These are phyloP conservation scores for Shargacucullia verbasci DNA, from an alignment of 2,888 invertebrate species.

Conservation along the genomic window DNA sequence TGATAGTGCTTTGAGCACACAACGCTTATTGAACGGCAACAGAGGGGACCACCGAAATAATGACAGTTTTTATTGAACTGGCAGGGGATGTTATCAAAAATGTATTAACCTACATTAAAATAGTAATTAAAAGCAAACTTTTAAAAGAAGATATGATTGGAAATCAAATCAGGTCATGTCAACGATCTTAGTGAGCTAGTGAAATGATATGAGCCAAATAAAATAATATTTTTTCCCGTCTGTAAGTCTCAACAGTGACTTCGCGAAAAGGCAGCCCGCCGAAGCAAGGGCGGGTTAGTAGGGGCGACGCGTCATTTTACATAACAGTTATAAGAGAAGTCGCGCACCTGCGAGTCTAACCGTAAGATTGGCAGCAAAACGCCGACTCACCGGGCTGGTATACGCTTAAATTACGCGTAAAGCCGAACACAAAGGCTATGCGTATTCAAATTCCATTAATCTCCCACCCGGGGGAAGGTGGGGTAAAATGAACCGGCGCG, in stretches of 20 bases:
- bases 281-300: slow-evolving; percentile 24
- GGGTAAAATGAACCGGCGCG: slow-evolving; percentile 88
- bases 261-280: slow-evolving; percentile 46
- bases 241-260: slow-evolving; percentile 59
- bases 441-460: slow-evolving; percentile 89
- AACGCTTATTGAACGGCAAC: slow-evolving; percentile 79
- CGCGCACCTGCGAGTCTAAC: slow-evolving; percentile 76
- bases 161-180: slow-evolving; percentile 56
- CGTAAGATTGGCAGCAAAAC: slow-evolving; percentile 80
- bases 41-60: slow-evolving; percentile 71
- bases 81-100: slow-evolving; percentile 67
- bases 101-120: slow-evolving; percentile 66
- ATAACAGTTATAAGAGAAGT: slow-evolving; percentile 69
- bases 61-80: slow-evolving; percentile 68
- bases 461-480: slow-evolving; percentile 84
- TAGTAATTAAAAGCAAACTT: slow-evolving; percentile 58
- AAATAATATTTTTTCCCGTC: slow-evolving; percentile 10
- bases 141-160: slow-evolving; percentile 52
- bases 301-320: slow-evolving; percentile 71
- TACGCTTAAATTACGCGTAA: slow-evolving; percentile 88
- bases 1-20: slow-evolving; percentile 85
- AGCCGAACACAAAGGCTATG: slow-evolving; percentile 88
- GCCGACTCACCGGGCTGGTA: slow-evolving; percentile 85
- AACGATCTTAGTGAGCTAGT: slow-evolving; percentile 4
- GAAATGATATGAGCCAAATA: slow-evolving; percentile 20